Evolutionary conservation across 2,797 vertebrate genomes (phyloP).

Genomic region (Trachops cirrhosus): DNA sequence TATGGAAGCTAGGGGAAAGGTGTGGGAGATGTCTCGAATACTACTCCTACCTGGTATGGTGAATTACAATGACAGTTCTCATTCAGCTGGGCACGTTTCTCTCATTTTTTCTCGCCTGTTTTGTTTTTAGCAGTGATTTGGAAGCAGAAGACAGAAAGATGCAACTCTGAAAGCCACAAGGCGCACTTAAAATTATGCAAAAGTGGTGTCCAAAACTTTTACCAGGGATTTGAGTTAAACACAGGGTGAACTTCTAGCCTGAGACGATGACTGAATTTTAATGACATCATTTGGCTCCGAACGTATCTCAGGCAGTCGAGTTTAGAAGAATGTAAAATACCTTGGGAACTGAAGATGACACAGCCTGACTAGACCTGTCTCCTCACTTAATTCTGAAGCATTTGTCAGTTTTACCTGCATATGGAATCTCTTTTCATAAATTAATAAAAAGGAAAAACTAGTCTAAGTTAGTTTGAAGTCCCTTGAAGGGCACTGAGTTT

Average conservation of each 20-base stretch:
- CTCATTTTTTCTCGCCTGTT: background rate
- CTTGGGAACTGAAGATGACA: conserved; percentile 24
- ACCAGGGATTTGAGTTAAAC: conserved; percentile 29
- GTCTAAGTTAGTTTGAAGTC: background rate
- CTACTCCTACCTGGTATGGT: background rate
- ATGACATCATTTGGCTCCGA: conserved; percentile 40
- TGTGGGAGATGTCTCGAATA: background rate
- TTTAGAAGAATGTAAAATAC: conserved; percentile 46
- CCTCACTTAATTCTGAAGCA: background rate
- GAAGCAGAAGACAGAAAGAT: conserved; percentile 15
- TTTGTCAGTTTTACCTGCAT: conserved; percentile 24
- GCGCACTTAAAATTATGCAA: conserved; percentile 44
- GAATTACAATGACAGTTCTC: background rate
- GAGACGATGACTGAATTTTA: conserved; percentile 55
- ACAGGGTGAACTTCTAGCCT: conserved; percentile 34
- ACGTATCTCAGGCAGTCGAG: conserved; percentile 22
- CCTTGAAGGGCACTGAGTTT: background rate
- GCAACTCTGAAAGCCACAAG: background rate
- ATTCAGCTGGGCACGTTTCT: background rate
- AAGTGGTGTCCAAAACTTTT: conserved; percentile 43
- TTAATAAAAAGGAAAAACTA: background rate
- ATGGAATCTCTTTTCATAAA: background rate
- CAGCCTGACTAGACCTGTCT: background rate
- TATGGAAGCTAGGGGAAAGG: background rate
- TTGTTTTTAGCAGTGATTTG: background rate